Evolutionary conservation across 35 echinoderm and acorn worm species (phyloP).

Genomic region (Strongylocentrotus purpuratus): DNA sequence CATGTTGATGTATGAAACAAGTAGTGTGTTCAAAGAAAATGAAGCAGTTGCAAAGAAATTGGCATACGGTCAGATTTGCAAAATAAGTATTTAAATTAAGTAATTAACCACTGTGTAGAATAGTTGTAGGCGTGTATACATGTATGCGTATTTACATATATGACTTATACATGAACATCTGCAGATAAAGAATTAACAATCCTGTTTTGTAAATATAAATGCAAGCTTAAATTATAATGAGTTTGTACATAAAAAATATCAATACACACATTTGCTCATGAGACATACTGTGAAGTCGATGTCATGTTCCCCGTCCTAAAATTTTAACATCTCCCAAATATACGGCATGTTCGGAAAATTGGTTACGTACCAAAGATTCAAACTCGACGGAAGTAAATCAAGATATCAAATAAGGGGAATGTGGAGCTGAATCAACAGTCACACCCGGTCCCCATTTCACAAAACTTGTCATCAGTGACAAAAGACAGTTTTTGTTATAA

Average conservation of each 20-base stretch:
- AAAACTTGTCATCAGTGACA: too few species aligned
- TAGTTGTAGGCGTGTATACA: background rate
- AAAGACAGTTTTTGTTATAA: too few species aligned
- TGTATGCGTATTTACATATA: background rate
- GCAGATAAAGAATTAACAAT: background rate
- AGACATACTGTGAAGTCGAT: background rate
- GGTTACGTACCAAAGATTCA: background rate
- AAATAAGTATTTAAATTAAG: background rate
- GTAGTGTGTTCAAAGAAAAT: background rate
- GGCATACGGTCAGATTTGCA: background rate
- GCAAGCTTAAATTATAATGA: constrained; percentile 5
- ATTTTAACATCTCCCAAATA: background rate
- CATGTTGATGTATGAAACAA: background rate
- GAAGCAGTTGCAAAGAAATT: background rate
- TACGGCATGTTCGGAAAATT: background rate
- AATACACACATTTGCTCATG: background rate
- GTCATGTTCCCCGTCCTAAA: background rate
- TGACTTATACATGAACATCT: background rate
- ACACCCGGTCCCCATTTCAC: too few species aligned
- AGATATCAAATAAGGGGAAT: background rate
- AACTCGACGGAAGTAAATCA: background rate
- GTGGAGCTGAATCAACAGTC: background rate
- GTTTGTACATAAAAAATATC: constrained; percentile 6
- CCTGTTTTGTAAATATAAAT: background rate
- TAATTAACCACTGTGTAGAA: background rate